Conservation (phyloP, 92 coral and sea anemone species). For the Pocillopora meandrina region DNA sequence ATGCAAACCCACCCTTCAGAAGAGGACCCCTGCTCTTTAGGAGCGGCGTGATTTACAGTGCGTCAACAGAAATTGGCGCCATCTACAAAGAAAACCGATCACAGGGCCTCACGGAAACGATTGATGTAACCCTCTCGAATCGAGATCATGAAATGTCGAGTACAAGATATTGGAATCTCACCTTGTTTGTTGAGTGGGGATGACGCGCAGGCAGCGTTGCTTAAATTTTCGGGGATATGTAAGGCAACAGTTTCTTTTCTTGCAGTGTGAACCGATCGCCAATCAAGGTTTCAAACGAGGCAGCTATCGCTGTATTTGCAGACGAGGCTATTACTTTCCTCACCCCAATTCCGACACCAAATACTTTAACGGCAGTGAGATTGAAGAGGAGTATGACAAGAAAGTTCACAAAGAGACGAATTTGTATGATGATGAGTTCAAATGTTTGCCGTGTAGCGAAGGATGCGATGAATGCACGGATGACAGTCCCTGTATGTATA, state of each 20-base stretch:
- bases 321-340: conserved; percentile 82
- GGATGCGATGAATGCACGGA: conserved; percentile 86
- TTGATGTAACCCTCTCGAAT: no score
- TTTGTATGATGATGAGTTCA: conserved; percentile 56
- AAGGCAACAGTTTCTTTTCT: background rate
- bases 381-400: conserved; percentile 73
- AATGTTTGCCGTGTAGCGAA: conserved; percentile 84
- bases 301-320: conserved; percentile 87
- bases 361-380: conserved; percentile 78
- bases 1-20: no score
- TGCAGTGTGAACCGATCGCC: conserved; percentile 86
- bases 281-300: conserved; percentile 89
- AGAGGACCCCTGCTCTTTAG: no score
- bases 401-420: conserved; percentile 32
- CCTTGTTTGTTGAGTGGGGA: no score
- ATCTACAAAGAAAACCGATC: no score
- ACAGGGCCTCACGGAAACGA: no score
- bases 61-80: no score
- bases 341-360: conserved; percentile 37
- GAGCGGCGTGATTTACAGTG: no score
- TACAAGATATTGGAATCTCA: no score
- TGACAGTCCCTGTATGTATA: conserved; percentile 73
- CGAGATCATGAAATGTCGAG: no score
- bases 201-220: no score
- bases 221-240: no score